These are phyloP conservation scores for Actenoides lindsayi DNA, from an alignment of 2,113 vertebrate species.

Conservation along the genomic window DNA sequence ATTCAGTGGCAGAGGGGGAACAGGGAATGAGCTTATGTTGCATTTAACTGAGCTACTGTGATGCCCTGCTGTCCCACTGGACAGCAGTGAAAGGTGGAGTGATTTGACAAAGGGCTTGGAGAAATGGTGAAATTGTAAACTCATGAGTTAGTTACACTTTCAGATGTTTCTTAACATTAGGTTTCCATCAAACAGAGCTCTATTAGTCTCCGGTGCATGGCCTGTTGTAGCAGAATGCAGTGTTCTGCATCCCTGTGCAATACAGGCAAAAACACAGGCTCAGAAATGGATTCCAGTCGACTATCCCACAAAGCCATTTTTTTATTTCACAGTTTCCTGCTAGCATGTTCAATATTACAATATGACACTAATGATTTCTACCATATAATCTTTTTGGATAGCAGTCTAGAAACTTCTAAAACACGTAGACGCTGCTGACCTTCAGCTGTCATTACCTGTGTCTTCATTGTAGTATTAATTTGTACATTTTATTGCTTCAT, in stretches of 20 bases:
- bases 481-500: neutral
- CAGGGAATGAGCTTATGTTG: neutral
- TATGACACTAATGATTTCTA: neutral
- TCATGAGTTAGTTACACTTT: neutral
- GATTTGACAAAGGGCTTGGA: neutral
- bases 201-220: neutral
- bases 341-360: neutral
- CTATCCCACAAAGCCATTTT: neutral
- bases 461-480: neutral
- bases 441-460: neutral
- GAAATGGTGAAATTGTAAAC: neutral
- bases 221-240: neutral
- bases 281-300: neutral
- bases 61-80: neutral
- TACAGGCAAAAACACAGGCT: neutral
- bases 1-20: neutral
- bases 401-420: neutral
- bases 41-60: neutral
- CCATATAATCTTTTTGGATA: neutral
- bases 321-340: neutral
- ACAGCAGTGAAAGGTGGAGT: neutral
- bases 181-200: neutral
- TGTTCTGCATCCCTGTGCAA: neutral
- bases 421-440: neutral
- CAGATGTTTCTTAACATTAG: neutral